Evolutionary conservation across 2,888 invertebrate genomes (phyloP).

Genomic region (Parapristionchus giblindavisi): DNA sequence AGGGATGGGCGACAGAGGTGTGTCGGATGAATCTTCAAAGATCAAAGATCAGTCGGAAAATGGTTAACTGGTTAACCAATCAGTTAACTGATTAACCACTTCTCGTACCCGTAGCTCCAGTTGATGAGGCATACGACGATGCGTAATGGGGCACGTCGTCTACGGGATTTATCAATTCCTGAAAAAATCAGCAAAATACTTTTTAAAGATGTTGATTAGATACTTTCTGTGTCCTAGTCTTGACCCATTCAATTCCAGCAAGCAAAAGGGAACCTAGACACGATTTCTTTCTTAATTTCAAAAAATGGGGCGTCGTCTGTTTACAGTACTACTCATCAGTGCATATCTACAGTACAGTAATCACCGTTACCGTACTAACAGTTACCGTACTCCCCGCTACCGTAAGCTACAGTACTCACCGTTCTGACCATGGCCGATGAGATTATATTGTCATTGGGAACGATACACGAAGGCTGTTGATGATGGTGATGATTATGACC

Average conservation of each 20-base stretch:
- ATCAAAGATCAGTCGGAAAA: too few species aligned
- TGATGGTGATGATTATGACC: not conserved
- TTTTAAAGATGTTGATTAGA: not conserved
- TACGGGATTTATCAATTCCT: not conserved
- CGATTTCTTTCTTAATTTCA: too few species aligned
- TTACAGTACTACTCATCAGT: too few species aligned
- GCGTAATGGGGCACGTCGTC: too few species aligned
- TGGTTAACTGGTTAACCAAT: too few species aligned
- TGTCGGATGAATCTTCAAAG: conserved; percentile 20
- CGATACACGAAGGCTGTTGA: not conserved
- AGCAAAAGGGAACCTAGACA: too few species aligned
- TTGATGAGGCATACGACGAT: conserved; percentile 23
- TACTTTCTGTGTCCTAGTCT: too few species aligned
- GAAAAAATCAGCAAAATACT: not conserved
- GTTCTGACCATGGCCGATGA: too few species aligned
- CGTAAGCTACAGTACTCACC: too few species aligned
- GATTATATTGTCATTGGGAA: not conserved
- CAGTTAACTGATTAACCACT: not conserved
- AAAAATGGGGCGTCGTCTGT: too few species aligned
- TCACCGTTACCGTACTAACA: not conserved
- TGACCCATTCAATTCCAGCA: too few species aligned
- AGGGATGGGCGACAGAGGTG: conserved; percentile 2
- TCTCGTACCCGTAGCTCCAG: conserved; percentile 21
- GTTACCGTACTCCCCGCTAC: not conserved
- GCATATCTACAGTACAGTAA: too few species aligned